Conservation (phyloP, 2,888 invertebrate genomes). For the Panopea generosa region DNA sequence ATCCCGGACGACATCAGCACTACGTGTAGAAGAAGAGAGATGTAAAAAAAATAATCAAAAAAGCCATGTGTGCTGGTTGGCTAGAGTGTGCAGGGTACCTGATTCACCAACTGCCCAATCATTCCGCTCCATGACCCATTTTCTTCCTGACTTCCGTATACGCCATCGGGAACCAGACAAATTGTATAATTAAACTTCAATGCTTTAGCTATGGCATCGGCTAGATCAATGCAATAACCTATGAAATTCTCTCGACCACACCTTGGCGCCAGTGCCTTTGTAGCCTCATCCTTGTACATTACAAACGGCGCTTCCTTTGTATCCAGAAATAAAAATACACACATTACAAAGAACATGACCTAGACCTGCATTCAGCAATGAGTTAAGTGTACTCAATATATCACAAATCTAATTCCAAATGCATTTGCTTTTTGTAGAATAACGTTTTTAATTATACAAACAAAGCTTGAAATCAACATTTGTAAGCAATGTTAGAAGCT, state of each 20-base stretch:
- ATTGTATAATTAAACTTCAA: conserved; percentile 39
- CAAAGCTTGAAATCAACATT: too few species aligned
- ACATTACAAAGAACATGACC: too few species aligned
- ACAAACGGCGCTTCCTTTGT: conserved; percentile 81
- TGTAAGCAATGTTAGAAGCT: too few species aligned
- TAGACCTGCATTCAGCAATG: too few species aligned
- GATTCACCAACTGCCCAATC: conserved; percentile 80
- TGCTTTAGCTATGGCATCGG: conserved; percentile 77
- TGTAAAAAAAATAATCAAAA: background rate
- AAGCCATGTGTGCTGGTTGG: background rate
- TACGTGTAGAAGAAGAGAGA: background rate
- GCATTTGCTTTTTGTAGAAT: too few species aligned
- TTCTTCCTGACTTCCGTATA: conserved; percentile 88
- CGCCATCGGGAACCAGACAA: conserved; percentile 90
- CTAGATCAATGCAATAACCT: conserved; percentile 86
- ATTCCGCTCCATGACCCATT: conserved; percentile 83
- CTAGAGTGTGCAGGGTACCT: conserved; percentile 58
- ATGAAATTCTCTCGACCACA: conserved; percentile 86
- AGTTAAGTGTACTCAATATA: too few species aligned
- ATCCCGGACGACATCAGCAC: background rate
- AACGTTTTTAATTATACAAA: too few species aligned
- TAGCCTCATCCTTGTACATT: conserved; percentile 68
- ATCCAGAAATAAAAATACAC: too few species aligned
- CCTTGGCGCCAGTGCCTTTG: conserved; percentile 4
- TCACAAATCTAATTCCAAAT: too few species aligned